Evolutionary conservation across 2,113 vertebrate species (phyloP).

Genomic region (Eretmochelys imbricata): DNA sequence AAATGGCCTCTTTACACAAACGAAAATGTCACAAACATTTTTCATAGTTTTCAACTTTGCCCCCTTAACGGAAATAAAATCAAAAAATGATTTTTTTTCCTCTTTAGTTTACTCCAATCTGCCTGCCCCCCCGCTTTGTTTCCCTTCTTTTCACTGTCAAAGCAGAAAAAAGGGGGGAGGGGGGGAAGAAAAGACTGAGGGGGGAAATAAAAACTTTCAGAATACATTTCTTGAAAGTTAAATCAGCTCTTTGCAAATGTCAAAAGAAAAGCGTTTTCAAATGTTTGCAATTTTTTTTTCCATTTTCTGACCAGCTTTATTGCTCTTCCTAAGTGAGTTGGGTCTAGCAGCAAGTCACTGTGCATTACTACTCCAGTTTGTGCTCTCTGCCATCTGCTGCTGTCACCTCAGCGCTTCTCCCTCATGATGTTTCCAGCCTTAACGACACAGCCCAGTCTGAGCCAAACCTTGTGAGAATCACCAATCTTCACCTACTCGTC

Average conservation of each 20-base stretch:
- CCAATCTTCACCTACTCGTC: not conserved
- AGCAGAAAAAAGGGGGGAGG: not conserved
- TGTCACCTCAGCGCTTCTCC: not conserved
- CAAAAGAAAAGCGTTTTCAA: not conserved
- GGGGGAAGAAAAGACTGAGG: not conserved
- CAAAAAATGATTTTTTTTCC: not conserved
- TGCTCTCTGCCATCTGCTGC: not conserved
- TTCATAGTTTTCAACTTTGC: not conserved
- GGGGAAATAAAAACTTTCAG: not conserved
- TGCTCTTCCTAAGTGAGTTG: not conserved
- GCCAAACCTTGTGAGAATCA: not conserved
- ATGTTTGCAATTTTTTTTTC: not conserved
- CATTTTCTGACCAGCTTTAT: not conserved
- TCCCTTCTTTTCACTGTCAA: not conserved
- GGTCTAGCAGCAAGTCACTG: not conserved
- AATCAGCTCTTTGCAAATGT: not conserved
- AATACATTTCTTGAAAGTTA: not conserved
- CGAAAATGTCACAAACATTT: not conserved
- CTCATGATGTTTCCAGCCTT: not conserved
- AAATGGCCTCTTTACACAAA: not conserved
- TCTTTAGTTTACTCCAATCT: not conserved
- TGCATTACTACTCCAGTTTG: not conserved
- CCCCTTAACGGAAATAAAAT: not conserved
- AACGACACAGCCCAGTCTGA: not conserved
- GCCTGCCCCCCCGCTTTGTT: not conserved